phyloP scores from a whole-genome alignment of 1,140 invertebrate genomes.

The Parasteatoda tepidariorum region DNA sequence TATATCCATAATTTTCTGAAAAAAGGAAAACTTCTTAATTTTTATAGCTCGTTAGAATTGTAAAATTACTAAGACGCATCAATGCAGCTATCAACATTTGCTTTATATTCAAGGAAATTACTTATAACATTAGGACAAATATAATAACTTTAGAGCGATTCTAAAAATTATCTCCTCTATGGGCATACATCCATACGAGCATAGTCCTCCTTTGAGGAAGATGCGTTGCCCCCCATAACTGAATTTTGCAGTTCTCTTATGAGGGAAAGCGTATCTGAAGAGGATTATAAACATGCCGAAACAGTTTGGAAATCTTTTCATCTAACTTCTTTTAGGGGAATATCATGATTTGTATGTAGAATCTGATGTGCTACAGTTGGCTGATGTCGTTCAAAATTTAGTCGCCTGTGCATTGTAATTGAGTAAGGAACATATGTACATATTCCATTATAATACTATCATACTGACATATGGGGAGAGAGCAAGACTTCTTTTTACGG shows the following conservation, averaged over 20 bases:
- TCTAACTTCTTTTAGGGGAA: slow-evolving; percentile 53
- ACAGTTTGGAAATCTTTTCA: slow-evolving; percentile 64
- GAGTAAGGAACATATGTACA: slow-evolving; percentile 64
- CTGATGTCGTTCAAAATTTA: slow-evolving; percentile 64
- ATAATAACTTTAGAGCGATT: no score
- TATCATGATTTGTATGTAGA: slow-evolving; percentile 19
- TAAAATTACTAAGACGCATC: no score
- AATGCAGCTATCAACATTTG: no score
- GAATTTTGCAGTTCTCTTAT: neutral
- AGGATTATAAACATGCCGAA: slow-evolving; percentile 22
- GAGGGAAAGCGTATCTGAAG: neutral
- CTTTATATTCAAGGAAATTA: no score
- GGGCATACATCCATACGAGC: slow-evolving; percentile 1
- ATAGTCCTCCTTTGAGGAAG: neutral
- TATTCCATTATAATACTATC: slow-evolving; percentile 64
- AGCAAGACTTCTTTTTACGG: neutral
- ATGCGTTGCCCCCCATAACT: neutral
- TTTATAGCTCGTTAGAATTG: no score
- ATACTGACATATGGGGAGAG: slow-evolving; percentile 3
- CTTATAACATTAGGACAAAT: no score
- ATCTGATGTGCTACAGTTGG: slow-evolving; percentile 61
- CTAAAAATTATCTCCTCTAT: no score
- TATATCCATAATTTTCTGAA: no score
- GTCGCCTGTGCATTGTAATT: slow-evolving; percentile 29
- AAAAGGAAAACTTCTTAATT: no score